Evolutionary conservation across 2,888 invertebrate species (phyloP), one percentile per base, ranked within the genome.

Genomic region (Siphlonurus alternatus): DNA sequence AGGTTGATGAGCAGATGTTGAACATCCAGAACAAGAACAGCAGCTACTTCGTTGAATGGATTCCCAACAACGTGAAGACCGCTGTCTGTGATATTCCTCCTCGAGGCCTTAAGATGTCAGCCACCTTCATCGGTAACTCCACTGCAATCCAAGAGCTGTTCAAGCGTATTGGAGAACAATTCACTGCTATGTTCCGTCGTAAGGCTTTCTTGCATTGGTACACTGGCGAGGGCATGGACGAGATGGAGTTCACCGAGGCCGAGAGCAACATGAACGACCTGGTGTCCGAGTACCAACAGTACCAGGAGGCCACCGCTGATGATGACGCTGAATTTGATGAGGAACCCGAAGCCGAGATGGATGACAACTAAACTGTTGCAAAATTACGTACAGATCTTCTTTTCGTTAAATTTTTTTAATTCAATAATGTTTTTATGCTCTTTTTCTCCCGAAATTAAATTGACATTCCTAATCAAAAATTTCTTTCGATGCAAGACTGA

Each of bases 141-240:
- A 80, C 80, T 19, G 78, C 79, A 67, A 80, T 80, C 69, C 79
- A 80, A 69, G 79, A 79, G 70, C 71, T 80, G 59, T 80, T 80
- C 74, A 79, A 79, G 71, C 74, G 79, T 53, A 77, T 80, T 67
- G 76, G 77, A 1, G 79, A 80, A 69, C 80, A 80, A 71, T 80
- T 80, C 71, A 77, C 74, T 66, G 81, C 81, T 69, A 83, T 83
- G 83, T 72, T 72, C 68, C 78, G 88, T 59, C 87, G 95, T 71
- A 95, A 93, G 78, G 95, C 95, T 75, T 95, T 95, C 86, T 83
- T 95, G 76, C 95, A 95, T 82, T 95, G 95, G 94, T 96, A 94
- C 80, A 94, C 93, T 23, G 94, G 94, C 64, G 94, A 96, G 78
- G 95, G 95, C 67, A 95, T 95, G 95, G 94, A 95, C 78, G 94